Conservation (phyloP, 1,140 invertebrate species). For the Pachypeltis micranthus region DNA sequence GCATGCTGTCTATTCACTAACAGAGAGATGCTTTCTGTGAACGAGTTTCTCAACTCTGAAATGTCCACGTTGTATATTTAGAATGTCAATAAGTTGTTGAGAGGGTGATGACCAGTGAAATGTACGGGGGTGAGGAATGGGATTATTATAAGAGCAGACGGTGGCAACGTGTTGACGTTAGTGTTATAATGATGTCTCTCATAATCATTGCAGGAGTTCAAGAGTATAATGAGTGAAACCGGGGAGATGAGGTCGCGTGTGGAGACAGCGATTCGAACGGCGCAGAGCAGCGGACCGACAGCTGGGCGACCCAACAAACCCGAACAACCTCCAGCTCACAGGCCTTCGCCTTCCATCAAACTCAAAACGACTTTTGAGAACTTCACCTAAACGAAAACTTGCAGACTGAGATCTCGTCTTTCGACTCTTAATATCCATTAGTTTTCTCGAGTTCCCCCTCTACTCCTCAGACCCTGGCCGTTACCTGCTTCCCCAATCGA, state of each 20-base stretch:
- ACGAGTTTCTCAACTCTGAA: no score
- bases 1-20: no score
- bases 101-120: no score
- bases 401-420: background rate
- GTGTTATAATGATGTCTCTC: no score
- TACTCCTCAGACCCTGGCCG: background rate
- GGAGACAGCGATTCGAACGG: conserved; percentile 71
- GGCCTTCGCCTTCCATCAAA: conserved; percentile 69
- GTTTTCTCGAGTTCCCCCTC: background rate
- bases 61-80: no score
- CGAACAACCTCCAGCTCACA: conserved; percentile 37
- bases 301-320: conserved; percentile 34
- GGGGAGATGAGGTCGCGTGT: conserved; percentile 65
- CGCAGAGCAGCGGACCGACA: conserved; percentile 43
- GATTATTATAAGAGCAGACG: no score
- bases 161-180: no score
- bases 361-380: conserved; percentile 94
- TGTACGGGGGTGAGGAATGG: no score
- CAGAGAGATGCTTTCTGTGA: no score
- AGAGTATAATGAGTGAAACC: conserved; percentile 72
- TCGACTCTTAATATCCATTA: background rate
- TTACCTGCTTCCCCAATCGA: no score
- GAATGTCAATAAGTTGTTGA: no score
- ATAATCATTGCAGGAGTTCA: conserved; percentile 77
- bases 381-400: conserved; percentile 50